Percentiles rank a stretch among this genome's conserved stretches.
phyloP scores from a whole-genome alignment of 2,888 invertebrate species.

The Chrysopilus asiliformis region DNA sequence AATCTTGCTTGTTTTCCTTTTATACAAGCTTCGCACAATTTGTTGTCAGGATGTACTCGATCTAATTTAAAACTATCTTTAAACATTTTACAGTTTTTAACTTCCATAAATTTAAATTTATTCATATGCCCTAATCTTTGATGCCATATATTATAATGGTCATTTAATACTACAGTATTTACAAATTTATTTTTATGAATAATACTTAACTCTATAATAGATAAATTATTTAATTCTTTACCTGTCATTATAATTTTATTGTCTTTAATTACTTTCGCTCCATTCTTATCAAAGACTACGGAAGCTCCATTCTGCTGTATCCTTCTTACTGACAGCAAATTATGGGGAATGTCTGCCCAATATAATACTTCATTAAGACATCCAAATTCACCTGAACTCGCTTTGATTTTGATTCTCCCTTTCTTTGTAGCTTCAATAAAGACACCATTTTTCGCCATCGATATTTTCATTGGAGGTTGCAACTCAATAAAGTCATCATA shows the following conservation, averaged over 20 bases:
- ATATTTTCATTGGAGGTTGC: constrained; percentile 20
- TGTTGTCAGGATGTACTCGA: too few species aligned
- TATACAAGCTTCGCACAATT: constrained; percentile 26
- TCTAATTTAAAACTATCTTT: too few species aligned
- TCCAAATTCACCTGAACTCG: constrained; percentile 17
- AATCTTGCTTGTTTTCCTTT: too few species aligned
- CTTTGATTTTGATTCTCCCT: constrained; percentile 20
- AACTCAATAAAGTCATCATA: constrained; percentile 9
- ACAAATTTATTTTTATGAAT: too few species aligned
- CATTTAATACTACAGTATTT: too few species aligned
- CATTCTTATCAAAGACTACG: constrained; percentile 20
- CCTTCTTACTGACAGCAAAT: constrained; percentile 20
- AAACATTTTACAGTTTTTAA: too few species aligned
- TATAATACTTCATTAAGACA: constrained; percentile 18
- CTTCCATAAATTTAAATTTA: too few species aligned
- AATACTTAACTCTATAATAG: constrained; percentile 13
- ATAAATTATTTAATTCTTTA: not conserved
- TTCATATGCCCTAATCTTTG: too few species aligned
- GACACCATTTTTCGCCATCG: constrained; percentile 19
- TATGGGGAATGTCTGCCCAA: constrained; percentile 22
- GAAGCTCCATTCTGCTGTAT: constrained; percentile 20
- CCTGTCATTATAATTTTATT: constrained; percentile 1
- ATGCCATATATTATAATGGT: too few species aligned
- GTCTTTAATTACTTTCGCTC: constrained; percentile 12
- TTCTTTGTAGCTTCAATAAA: constrained; percentile 22